Base-by-base conservation (phyloP, 92 coral and sea anemone genomes). In the Ricordea florida region DNA sequence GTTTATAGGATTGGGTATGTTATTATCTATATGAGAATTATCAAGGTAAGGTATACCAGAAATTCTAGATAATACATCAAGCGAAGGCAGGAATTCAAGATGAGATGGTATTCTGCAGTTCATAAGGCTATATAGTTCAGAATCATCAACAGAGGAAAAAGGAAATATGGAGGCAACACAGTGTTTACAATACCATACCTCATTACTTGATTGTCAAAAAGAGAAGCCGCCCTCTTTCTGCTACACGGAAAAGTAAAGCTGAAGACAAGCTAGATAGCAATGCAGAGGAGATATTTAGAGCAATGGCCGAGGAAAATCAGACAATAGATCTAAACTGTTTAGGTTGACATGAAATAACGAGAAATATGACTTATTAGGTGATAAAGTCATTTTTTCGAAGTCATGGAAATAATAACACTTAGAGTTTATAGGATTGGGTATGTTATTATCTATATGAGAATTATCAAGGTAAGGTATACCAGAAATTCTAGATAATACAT, bases 211-310 rank as follows among this genome's bases (percentile, higher is more conserved):
- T n/a, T n/a, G n/a, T n/a, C n/a, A n/a, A n/a, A 31, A 65, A 46
- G 23, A 78, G 61, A 57, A 79, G 70, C 26, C 72, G 96, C 36
- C 85, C 80, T 3, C 56, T 90, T 32, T 90, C 96, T 14, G 85
- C 96, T 10, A 80, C 92, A 10, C 80, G 85, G 76, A 81, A 72
- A 35, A 78, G 46, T 37, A 38, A 49, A 27, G 46, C 82, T 8
- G 45, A 20, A 34, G 56, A 69, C 0, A 24, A 78, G 33, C 69
- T 55, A 35, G 85, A 82, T 69, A 68, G 46, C 51, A 84, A 82
- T 61, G 81, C 83, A 5, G 82, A 87, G 23, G 97, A 91, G 44
- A 86, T 91, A 64, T 71, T 91, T 27, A 78, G 83, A 52, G 97
- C 93, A 30, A 77, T 91, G 84, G 69, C 60, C 20, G 65, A 78